Percentiles rank a stretch among this genome's conserved stretches.
These are phyloP conservation scores for Pteropus alecto DNA, from an alignment of 2,113 vertebrate species.

Conservation along the genomic window DNA sequence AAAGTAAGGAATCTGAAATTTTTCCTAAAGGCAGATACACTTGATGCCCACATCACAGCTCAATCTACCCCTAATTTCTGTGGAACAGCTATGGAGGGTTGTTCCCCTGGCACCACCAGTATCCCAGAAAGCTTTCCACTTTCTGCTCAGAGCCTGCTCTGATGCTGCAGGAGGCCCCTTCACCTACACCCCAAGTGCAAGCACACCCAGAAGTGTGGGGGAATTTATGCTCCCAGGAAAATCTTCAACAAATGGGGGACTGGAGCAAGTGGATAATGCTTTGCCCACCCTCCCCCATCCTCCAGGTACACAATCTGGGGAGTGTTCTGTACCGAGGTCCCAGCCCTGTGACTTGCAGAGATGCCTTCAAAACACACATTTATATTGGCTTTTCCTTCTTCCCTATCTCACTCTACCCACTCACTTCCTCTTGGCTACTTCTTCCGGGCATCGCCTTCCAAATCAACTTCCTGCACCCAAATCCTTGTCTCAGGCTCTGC, in stretches of 20 bases:
- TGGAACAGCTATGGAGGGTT: too few relatives aligned
- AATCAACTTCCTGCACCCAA: not conserved
- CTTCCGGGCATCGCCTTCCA: not conserved
- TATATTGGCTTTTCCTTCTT: not conserved
- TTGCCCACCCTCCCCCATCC: not conserved
- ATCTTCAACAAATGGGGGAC: not conserved
- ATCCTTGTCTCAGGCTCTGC: not conserved
- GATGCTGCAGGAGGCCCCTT: not conserved
- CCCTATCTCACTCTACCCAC: not conserved
- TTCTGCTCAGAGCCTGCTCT: not conserved
- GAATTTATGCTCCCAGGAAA: not conserved
- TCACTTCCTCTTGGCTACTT: not conserved
- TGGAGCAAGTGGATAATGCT: accelerated
- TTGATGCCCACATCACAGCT: not conserved
- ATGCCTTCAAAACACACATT: accelerated
- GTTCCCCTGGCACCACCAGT: not conserved
- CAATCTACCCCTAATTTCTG: not conserved
- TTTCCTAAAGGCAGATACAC: not conserved
- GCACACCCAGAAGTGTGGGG: not conserved
- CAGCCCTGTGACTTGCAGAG: not conserved
- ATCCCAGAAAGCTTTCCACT: not conserved
- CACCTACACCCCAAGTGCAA: not conserved
- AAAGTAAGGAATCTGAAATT: not conserved
- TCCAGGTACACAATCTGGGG: not conserved
- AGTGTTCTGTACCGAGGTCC: not conserved